Evolutionary conservation across 2,797 vertebrate species (phyloP), one percentile per base, ranked within the genome.

Genomic region (Otolemur crassicaudatus): DNA sequence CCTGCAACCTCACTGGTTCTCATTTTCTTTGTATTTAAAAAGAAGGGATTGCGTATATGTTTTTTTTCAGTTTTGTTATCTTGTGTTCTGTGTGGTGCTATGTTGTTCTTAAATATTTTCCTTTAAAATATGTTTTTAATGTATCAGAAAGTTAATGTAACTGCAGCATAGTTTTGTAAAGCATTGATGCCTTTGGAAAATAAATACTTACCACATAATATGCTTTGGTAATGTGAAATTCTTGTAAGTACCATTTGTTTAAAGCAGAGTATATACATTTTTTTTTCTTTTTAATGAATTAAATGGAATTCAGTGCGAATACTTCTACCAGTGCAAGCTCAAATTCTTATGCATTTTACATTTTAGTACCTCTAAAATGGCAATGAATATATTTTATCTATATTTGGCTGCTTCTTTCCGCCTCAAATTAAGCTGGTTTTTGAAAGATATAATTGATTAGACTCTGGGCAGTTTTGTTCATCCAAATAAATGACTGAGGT

Each of bases 381-480:
- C 60, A 90, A 43, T 80, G n/a, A 76, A 63, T 92, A 40, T 63
- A 87, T 90, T 93, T 67, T 77, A 82, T 79, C 46, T 87, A 87
- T 61, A 84, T 84, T 84, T 94, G 91, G 46, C 53, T 86, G n/a
- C 19, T 87, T 80, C 27, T 81, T 94, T 85, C 6, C n/a, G 79
- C 13, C 53, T 85, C 67, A 93, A 67, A 90, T 94, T 49, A 96
- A 89, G 6, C 17, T 94, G 43, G 4, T 46, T 87, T 43, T 75
- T 90, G 31, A 93, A 94, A 97, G 46, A 5, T 87, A 73, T 79
- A 93, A 80, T 85, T 92, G 53, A 84, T 87, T 72, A 46, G 9
- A 84, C 88, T 80, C 43, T 83, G 27, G 22, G 25, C 73, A 87
- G 27, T 88, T 96, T 92, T 92, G 14, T 94, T 94, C n/a, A 76